Evolutionary conservation across 2,888 invertebrate genomes (phyloP).

Genomic region (Caenorhabditis imperialis): DNA sequence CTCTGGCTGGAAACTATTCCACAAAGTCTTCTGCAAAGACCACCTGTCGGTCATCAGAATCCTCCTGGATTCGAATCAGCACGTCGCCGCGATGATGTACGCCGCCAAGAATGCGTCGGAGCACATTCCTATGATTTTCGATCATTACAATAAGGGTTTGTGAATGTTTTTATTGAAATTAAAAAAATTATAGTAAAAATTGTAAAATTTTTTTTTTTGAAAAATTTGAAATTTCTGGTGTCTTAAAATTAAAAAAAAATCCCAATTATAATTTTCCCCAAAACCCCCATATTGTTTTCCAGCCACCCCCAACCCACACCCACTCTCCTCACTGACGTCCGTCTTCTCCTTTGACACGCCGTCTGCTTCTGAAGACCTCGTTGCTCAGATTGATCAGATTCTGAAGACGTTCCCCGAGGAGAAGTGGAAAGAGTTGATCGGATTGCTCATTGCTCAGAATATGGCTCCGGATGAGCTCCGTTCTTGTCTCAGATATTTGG

Average conservation of each 20-base stretch:
- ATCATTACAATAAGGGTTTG: constrained; percentile 23
- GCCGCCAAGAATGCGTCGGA: constrained; percentile 24
- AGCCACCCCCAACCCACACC: not conserved
- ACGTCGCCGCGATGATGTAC: constrained; percentile 41
- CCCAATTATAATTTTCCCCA: too few species aligned
- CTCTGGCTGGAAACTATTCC: constrained; percentile 31
- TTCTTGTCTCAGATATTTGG: constrained; percentile 12
- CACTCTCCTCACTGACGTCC: constrained; percentile 14
- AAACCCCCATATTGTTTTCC: not conserved
- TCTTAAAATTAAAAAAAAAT: too few species aligned
- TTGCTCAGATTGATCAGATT: constrained; percentile 1
- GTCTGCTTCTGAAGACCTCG: not conserved
- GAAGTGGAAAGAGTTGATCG: constrained; percentile 39
- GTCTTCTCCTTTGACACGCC: not conserved
- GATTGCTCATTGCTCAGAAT: constrained; percentile 28
- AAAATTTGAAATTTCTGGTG: too few species aligned
- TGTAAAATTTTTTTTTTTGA: too few species aligned
- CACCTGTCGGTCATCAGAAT: constrained; percentile 23
- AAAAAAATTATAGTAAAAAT: too few species aligned
- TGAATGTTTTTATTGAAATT: not conserved
- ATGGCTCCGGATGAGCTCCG: too few species aligned
- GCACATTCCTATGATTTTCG: constrained; percentile 10
- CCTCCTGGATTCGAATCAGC: constrained; percentile 10
- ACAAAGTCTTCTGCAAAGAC: constrained; percentile 16
- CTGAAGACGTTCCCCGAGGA: constrained; percentile 26